phyloP scores from a whole-genome alignment of 2,888 invertebrate species.

The Leucozona laternaria region DNA sequence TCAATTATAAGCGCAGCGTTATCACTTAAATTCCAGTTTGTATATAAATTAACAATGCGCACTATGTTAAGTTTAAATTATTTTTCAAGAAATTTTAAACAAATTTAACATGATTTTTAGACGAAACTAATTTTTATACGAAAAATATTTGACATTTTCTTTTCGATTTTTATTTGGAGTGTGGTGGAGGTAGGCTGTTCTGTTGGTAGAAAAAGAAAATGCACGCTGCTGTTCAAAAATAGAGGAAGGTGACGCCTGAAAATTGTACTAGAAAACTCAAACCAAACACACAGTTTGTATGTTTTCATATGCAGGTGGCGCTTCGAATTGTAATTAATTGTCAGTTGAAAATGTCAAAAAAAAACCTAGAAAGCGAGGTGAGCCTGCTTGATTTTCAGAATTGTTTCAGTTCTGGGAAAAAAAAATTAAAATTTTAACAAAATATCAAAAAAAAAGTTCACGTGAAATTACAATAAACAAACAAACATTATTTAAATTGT shows the following conservation, averaged over 20 bases:
- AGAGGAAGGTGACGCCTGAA: slow-evolving; percentile 40
- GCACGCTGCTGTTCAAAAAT: slow-evolving; percentile 55
- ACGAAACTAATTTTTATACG: slow-evolving; percentile 24
- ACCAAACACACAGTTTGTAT: background rate
- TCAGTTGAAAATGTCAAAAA: slow-evolving; percentile 14
- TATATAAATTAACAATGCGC: background rate
- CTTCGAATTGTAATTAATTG: background rate
- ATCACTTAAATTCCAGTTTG: background rate
- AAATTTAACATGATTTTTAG: slow-evolving; percentile 4
- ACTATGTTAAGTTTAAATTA: background rate
- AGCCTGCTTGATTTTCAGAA: background rate
- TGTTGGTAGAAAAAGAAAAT: slow-evolving; percentile 22
- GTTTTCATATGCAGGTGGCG: slow-evolving; percentile 5
- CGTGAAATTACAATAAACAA: background rate
- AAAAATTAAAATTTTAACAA: background rate
- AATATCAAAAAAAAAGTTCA: background rate
- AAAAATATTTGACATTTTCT: slow-evolving; percentile 70
- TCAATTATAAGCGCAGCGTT: background rate
- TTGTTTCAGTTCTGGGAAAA: background rate
- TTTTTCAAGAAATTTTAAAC: background rate
- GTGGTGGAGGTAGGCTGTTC: slow-evolving; percentile 27
- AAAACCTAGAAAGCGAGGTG: background rate
- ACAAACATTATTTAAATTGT: background rate
- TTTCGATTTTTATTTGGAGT: slow-evolving; percentile 42
- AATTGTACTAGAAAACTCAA: slow-evolving; percentile 48